Percentiles rank a stretch among this genome's conserved stretches.
Evolutionary conservation across 2,113 vertebrate species (phyloP).

Genomic region (Xenopus laevis): DNA sequence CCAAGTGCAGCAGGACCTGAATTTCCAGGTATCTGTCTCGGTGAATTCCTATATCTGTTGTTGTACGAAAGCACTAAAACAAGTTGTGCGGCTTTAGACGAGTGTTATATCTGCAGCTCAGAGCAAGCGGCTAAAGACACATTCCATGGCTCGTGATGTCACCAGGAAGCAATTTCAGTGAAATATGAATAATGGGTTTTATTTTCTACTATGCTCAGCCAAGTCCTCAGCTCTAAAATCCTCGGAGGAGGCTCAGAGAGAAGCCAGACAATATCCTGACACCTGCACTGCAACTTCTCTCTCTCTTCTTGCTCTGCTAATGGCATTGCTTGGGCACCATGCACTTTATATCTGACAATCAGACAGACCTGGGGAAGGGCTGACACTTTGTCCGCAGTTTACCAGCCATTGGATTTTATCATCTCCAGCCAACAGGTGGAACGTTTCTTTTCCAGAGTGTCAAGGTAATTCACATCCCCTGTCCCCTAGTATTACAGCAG

Average conservation of each 20-base stretch:
- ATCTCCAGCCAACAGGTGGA: no score
- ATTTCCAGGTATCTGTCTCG: neutral
- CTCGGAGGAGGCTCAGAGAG: neutral
- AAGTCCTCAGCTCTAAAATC: neutral
- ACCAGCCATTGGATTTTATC: no score
- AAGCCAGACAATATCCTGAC: neutral
- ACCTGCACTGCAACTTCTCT: neutral
- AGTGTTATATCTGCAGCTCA: neutral
- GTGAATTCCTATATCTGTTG: conserved; percentile 4
- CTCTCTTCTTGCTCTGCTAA: no score
- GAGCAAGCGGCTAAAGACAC: neutral
- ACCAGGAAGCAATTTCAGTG: conserved; percentile 21
- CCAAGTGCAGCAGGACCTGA: neutral
- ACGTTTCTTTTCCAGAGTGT: no score
- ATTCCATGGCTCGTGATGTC: neutral
- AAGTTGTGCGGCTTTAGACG: neutral
- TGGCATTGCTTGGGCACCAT: no score
- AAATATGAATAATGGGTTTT: conserved; percentile 5
- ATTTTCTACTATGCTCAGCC: neutral
- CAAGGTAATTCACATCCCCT: no score
- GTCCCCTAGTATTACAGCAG: no score
- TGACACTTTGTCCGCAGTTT: no score
- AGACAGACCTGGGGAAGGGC: no score
- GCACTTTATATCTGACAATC: no score
- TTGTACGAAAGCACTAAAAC: neutral